Evolutionary conservation across 2,113 vertebrate genomes (phyloP).

Genomic region (Colinus virginianus): DNA sequence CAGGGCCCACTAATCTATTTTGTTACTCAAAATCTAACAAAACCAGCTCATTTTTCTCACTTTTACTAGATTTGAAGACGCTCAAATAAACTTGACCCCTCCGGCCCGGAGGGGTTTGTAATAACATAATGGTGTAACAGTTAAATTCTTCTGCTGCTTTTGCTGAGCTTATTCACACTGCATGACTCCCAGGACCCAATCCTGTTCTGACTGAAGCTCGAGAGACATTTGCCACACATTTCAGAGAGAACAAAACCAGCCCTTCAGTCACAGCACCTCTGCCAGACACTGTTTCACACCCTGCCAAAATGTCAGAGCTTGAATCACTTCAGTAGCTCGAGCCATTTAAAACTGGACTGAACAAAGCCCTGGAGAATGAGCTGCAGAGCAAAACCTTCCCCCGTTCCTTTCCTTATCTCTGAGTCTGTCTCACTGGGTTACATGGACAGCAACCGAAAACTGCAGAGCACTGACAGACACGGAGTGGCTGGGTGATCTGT

Average conservation of each 20-base stretch:
- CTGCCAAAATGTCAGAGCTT: constrained; percentile 60
- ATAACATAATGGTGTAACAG: background rate
- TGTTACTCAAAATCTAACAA: constrained; percentile 19
- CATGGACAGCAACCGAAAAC: constrained; percentile 18
- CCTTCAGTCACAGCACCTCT: constrained; percentile 22
- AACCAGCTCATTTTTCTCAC: background rate
- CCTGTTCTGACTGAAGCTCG: background rate
- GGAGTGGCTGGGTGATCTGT: background rate
- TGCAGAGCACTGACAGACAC: background rate
- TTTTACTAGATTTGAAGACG: background rate
- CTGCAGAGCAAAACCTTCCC: constrained; percentile 18
- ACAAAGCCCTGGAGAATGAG: constrained; percentile 40
- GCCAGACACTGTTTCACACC: constrained; percentile 57
- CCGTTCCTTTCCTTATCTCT: constrained; percentile 26
- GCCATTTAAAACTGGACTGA: constrained; percentile 36
- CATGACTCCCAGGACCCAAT: background rate
- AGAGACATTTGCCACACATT: constrained; percentile 17
- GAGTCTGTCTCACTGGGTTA: constrained; percentile 43
- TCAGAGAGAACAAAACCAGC: constrained; percentile 32
- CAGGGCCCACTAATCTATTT: constrained; percentile 25
- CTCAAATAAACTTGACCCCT: background rate
- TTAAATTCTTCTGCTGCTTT: background rate
- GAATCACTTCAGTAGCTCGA: constrained; percentile 50
- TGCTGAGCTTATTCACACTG: background rate
- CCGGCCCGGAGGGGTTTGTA: background rate